Base-by-base conservation (phyloP, 2,113 vertebrate genomes). In the Himantopus leucocephalus region DNA sequence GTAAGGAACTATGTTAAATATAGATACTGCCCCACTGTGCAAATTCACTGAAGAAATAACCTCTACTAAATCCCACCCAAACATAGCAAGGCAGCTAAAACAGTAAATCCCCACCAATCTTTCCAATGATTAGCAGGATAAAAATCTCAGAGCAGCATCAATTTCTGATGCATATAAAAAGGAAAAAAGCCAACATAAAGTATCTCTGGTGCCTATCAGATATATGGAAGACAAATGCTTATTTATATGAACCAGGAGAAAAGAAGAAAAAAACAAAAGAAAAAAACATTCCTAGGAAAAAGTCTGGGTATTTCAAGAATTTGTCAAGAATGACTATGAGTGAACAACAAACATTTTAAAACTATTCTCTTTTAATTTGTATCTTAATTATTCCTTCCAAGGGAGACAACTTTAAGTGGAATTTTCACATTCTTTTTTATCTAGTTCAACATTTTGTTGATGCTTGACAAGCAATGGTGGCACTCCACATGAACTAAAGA, bases 81-180 rank as follows among this genome's bases (percentile, higher is more conserved):
- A 52, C 9, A n/a, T 0, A 85, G 71, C 34, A 80, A 88, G 26
- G 53, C 32, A 80, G 45, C n/a, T 90, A 41, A 77, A 68, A 37
- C 20, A 83, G 63, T 64, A 93, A 94, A 94, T 92, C 88, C 72
- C 73, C 47, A 71, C 27, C 82, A 95, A 88, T 90, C 74, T 83
- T 83, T 63, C 32, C 88, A 77, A 63, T 92, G 50, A 97, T 96
- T 58, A 95, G 34, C 29, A 77, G 55, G 90, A 90, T 90, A 88
- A 93, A 95, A 96, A 86, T 63, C 47, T 67, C 47, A 88, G 59
- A 67, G 50, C 29, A 52, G 50, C 59, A 84, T 43, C n/a, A 88
- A 63, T 70, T 84, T 84, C 80, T 83, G 50, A 90, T 62, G 48
- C 43, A 82, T 32, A 62, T 34, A 77, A 59, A 82, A 92, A 67